These are phyloP conservation scores for Corythoichthys intestinalis DNA, from an alignment of 2,113 vertebrate genomes.

Conservation along the genomic window DNA sequence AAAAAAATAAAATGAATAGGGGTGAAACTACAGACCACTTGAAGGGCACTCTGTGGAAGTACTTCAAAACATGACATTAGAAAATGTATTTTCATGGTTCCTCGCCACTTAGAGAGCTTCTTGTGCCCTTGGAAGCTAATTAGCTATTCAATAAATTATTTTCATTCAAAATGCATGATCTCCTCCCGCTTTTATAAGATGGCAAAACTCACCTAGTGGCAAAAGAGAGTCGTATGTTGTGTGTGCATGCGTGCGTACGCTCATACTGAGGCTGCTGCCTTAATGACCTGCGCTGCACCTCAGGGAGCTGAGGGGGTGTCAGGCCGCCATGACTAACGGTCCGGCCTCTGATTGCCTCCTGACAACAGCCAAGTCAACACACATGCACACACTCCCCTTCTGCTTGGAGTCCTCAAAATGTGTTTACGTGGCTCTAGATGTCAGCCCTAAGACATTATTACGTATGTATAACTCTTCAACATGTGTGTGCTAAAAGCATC, in stretches of 20 bases:
- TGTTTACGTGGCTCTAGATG: conserved; percentile 57
- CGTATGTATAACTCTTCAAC: conserved; percentile 48
- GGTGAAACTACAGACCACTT: background rate
- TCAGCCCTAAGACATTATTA: conserved; percentile 52
- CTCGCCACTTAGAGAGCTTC: conserved; percentile 36
- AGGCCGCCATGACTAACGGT: conserved; percentile 60
- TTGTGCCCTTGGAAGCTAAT: conserved; percentile 25
- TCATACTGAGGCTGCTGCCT: conserved; percentile 48
- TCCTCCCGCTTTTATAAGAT: background rate
- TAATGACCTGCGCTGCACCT: conserved; percentile 63
- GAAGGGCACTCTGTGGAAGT: background rate
- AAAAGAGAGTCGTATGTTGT: conserved; percentile 19
- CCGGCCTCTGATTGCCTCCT: conserved; percentile 35
- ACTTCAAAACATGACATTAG: background rate
- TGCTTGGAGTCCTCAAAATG: conserved; percentile 49
- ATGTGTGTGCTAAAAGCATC: conserved; percentile 23
- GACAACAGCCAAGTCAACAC: conserved; percentile 27
- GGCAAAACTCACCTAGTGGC: conserved; percentile 21
- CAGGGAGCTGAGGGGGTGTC: conserved; percentile 43
- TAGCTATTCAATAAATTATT: conserved; percentile 60
- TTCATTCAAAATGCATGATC: conserved; percentile 35
- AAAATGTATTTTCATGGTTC: background rate
- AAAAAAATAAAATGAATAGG: background rate
- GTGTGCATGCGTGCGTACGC: conserved; percentile 32
- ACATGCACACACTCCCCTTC: conserved; percentile 20